These are phyloP conservation scores for Drosophila pachea DNA, from an alignment of 1,140 invertebrate genomes.

Conservation along the genomic window DNA sequence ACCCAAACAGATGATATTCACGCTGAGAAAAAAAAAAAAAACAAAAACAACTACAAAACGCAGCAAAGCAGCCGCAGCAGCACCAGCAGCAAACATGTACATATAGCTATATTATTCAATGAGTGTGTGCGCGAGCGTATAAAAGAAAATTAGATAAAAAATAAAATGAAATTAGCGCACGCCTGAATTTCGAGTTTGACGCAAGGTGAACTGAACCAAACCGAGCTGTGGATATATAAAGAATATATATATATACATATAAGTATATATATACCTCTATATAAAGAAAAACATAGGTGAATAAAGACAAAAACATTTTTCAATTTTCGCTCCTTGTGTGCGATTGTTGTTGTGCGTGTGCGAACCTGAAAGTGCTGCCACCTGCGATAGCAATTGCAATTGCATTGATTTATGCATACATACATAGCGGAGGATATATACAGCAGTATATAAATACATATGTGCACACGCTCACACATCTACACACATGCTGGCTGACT, in stretches of 20 bases:
- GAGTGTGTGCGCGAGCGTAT: slow-evolving; percentile 63
- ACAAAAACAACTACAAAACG: slow-evolving; percentile 41
- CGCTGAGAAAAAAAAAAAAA: slow-evolving; percentile 41
- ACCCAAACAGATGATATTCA: slow-evolving; percentile 63
- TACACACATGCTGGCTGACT: slow-evolving; percentile 40
- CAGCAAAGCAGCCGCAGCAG: slow-evolving; percentile 34
- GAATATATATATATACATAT: neutral
- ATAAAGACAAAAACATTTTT: slow-evolving; percentile 59
- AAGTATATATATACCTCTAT: neutral
- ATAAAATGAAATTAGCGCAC: slow-evolving; percentile 73
- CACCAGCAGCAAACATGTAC: slow-evolving; percentile 45
- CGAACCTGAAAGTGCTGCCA: slow-evolving; percentile 44
- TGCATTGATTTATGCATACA: slow-evolving; percentile 68
- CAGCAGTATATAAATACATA: slow-evolving; percentile 20
- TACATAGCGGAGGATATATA: slow-evolving; percentile 40
- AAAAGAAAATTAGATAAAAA: slow-evolving; percentile 72
- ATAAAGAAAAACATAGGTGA: neutral
- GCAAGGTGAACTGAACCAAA: slow-evolving; percentile 64
- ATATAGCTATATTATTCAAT: slow-evolving; percentile 57
- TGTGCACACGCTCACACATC: slow-evolving; percentile 13
- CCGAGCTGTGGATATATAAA: slow-evolving; percentile 38
- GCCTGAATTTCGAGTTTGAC: slow-evolving; percentile 73
- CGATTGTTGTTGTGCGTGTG: slow-evolving; percentile 48
- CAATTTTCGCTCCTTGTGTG: slow-evolving; percentile 61
- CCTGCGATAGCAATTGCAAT: slow-evolving; percentile 50